Evolutionary conservation across 2,113 vertebrate species (phyloP), one percentile per base, ranked within the genome.

Genomic region (Nyctibius bracteatus): DNA sequence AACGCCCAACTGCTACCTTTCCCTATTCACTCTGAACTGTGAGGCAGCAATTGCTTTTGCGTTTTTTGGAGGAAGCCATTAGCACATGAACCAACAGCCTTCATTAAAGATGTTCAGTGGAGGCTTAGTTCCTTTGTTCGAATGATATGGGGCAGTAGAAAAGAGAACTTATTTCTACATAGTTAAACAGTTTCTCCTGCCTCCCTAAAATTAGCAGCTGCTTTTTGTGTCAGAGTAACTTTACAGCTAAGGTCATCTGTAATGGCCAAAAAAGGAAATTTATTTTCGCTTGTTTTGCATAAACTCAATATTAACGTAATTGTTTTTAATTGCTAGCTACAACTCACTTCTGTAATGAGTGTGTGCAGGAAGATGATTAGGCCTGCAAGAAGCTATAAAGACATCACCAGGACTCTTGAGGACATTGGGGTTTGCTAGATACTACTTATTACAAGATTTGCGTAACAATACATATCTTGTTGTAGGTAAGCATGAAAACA

Each of bases 281-380:
- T 79, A 28, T 37, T 86, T 59, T n/a, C 63, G 18, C 23, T 62
- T 72, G 7, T 65, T 85, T 10, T 68, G 24, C 19, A 12, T 62
- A 86, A 86, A 54, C 5, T 92, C 61, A 43, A 0, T 83, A 62
- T 81, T 75, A 82, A 75, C 2, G 0, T 46, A 52, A 46, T 66
- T 63, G n/a, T 51, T 92, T 94, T 81, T 55, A 86, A 89, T 63
- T 94, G 88, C n/a, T 92, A 59, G 51, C 55, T 92, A 33, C 0
- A 3, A 21, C 67, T 90, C 35, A 20, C 28, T 86, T 73, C 67
- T 81, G 23, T 92, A 54, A 86, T 59, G 55, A 81, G 30, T 30
- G 17, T 67, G n/a, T 74, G 55, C 65, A 90, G 86, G 68, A 90
- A 92, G 89, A 79, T 66, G 15, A 47, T 81, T 88, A 94, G 82